Evolutionary conservation across 2,113 vertebrate genomes (phyloP).

Genomic region (Balaeniceps rex): DNA sequence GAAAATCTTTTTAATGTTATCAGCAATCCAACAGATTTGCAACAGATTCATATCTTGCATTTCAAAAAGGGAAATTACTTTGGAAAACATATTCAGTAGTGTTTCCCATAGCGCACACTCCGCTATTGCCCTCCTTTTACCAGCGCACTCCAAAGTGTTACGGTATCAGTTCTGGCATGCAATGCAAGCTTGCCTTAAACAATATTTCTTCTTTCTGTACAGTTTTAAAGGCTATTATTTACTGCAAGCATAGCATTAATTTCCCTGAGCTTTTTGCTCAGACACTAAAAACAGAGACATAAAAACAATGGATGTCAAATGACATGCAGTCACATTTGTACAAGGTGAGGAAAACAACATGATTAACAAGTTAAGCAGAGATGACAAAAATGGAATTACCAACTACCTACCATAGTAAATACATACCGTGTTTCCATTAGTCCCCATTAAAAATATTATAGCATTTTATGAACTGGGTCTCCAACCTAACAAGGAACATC

Average conservation of each 20-base stretch:
- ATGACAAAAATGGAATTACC: not conserved
- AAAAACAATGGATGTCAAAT: not conserved
- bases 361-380: not conserved
- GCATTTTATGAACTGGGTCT: not conserved
- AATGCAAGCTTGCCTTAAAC: not conserved
- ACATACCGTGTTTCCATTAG: not conserved
- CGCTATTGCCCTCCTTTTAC: not conserved
- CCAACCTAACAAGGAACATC: not conserved
- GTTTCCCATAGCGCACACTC: not conserved
- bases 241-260: not conserved
- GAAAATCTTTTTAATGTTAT: not conserved
- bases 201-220: not conserved
- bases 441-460: not conserved
- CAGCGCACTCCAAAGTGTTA: not conserved
- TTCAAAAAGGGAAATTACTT: not conserved
- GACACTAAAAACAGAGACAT: not conserved
- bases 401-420: not conserved
- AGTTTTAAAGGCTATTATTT: not conserved
- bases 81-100: not conserved
- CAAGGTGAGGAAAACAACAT: not conserved
- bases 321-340: not conserved
- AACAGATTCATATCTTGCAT: not conserved
- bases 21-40: not conserved
- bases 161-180: not conserved
- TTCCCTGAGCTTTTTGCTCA: not conserved